Base-by-base conservation (phyloP, 2,888 invertebrate genomes). In the Macroteleia sp. region DNA sequence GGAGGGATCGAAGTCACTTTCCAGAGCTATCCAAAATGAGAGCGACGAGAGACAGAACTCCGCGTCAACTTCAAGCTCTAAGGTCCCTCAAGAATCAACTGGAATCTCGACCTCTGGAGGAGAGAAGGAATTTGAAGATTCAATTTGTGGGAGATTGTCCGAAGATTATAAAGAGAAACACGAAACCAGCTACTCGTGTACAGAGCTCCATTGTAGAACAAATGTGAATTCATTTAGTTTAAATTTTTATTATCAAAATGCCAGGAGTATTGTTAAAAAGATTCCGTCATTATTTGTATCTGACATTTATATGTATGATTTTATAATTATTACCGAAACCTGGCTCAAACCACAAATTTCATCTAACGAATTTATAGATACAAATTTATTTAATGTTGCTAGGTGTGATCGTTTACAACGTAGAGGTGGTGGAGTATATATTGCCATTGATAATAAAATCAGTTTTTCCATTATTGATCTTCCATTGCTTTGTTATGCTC, bases 271-370 rank as follows among this genome's bases (percentile, higher is more conserved):
- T n/a, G 14, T 36, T 1, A 54, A 54, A 14, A 54, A 54, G n/a
- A 9, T 39, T 0, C 8, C 8, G 4, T 54, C 3, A 1, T 34
- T 39, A 8, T 39, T 54, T 54, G 1, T 2, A 6, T 20, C 39
- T 9, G 54, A 54, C 25, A 22, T 36, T 14, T 39, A 32, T 14
- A n/a, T 1, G 3, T 54, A 25, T 54, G 54, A 22, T 14, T 2
- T 54, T 2, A n/a, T 54, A 5, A 10, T 34, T 8, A 19, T 36
- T 2, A 20, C 12, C 9, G 54, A 54, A 19, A 54, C 54, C 1
- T 36, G 54, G 39, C 54, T 54, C 1, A 54, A 54, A 25, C 36
- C 54, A 16, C 34, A 36, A 9, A 54, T 54, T 6, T 22, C 2
- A 6, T 54, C 39, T 2, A 19, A 1, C 16, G 54, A 54, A 54